Percentiles rank a stretch among this genome's conserved stretches.
Conservation (phyloP, 2,113 vertebrate species). For the Heterochromis multidens region DNA sequence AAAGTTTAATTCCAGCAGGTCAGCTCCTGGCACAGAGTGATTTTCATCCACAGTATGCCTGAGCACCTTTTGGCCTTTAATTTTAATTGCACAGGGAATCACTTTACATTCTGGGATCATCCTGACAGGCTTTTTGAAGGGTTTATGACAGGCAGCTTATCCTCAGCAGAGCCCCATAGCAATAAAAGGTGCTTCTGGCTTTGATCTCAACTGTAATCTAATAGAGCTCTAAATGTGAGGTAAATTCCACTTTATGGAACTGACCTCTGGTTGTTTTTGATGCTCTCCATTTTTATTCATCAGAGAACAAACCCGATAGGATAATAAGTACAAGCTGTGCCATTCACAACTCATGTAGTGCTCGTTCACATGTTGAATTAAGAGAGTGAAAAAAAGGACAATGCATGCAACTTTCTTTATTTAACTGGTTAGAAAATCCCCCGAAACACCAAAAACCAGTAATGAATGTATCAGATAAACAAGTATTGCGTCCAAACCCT, state of each 20-base stretch:
- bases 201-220: not conserved
- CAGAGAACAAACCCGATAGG: not conserved
- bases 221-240: not conserved
- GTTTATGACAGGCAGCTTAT: conserved; percentile 1
- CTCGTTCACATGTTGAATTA: not conserved
- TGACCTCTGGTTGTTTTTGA: not conserved
- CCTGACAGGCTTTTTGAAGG: not conserved
- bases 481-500: not conserved
- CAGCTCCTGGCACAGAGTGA: not conserved
- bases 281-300: not conserved
- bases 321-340: not conserved
- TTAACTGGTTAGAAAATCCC: not conserved
- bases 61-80: not conserved
- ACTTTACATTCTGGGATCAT: conserved; percentile 12
- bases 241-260: not conserved
- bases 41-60: not conserved
- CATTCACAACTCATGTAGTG: not conserved
- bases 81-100: conserved; percentile 11
- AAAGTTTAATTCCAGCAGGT: not conserved
- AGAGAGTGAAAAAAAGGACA: not conserved
- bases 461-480: not conserved
- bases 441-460: not conserved
- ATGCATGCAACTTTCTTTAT: not conserved
- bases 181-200: not conserved
- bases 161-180: not conserved